Evolutionary conservation across 2,888 invertebrate species (phyloP), one percentile per base, ranked within the genome.

Genomic region (Rhaphigaster nebulosa): DNA sequence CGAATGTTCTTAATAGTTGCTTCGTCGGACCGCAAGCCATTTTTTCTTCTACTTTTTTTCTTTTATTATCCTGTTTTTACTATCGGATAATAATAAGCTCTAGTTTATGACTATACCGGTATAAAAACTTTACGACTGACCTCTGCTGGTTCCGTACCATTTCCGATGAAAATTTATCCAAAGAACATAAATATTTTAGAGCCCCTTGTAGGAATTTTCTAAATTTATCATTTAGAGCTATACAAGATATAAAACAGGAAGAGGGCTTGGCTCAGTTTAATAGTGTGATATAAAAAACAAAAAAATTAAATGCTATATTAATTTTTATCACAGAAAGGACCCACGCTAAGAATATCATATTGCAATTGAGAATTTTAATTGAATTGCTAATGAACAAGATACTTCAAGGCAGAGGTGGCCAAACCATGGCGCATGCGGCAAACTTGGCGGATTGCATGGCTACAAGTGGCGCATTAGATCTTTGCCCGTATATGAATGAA

Each of bases 111-210:
- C 70, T 34, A 65, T 5, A 70, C 70, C 70, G 70, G 34, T 34
- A 70, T 70, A 70, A 70, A 70, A 34, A 70, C 20, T 70, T 70
- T 70, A 70, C 70, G 70, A 34, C 34, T 70, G 34, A 70, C 70
- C 34, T 70, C 34, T 70, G 34, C 70, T 38, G 8, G 70, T 34
- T 34, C 70, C 70, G 20, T 20, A 26, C 6, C 70, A 34, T 70
- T 34, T 70, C 70, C 70, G 34, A 70, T 70, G 70, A 70, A 70
- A 70, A 70, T 34, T 70, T 34, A 34, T 70, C 34, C 34, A 4
- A 70, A 70, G 20, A 6, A 34, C 34, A 70, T 70, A 70, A 70
- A 70, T 70, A 70, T 70, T 70, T 70, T 70, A 70, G 70, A 34
- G 34, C 5, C 34, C 70, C 70, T 65, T 38, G 70, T 3, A 70